These are phyloP conservation scores for Herpailurus yagouaroundi DNA, from an alignment of 2,113 vertebrate genomes.

Conservation along the genomic window DNA sequence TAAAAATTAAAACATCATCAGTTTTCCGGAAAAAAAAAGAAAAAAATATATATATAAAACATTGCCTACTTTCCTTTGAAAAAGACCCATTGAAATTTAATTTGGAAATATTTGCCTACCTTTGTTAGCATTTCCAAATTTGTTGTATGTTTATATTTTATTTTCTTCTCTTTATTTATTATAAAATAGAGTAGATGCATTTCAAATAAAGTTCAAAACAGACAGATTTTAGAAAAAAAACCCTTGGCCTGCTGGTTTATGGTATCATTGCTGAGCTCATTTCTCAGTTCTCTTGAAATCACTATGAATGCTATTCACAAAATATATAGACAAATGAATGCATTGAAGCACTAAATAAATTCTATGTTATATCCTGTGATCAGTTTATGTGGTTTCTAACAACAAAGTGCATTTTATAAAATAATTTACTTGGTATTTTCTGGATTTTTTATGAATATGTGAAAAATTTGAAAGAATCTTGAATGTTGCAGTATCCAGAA, in stretches of 20 bases:
- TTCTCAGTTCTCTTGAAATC: neutral
- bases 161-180: neutral
- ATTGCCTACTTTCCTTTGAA: neutral
- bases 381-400: neutral
- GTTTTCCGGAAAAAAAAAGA: neutral
- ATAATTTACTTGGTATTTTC: neutral
- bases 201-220: slow-evolving; percentile 5
- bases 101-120: neutral
- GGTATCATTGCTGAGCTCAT: neutral
- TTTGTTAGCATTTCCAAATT: neutral
- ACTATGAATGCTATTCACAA: neutral
- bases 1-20: neutral
- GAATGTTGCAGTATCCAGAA: neutral
- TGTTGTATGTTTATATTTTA: neutral
- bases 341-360: slow-evolving; percentile 13
- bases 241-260: neutral
- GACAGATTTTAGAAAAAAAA: slow-evolving; percentile 3
- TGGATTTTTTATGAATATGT: slow-evolving; percentile 41
- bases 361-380: neutral
- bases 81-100: neutral
- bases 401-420: slow-evolving; percentile 19
- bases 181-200: neutral
- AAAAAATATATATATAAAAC: neutral
- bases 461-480: slow-evolving; percentile 5
- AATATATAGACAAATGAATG: neutral